Evolutionary conservation across 1,140 invertebrate species (phyloP).

Genomic region (Hirudo medicinalis): DNA sequence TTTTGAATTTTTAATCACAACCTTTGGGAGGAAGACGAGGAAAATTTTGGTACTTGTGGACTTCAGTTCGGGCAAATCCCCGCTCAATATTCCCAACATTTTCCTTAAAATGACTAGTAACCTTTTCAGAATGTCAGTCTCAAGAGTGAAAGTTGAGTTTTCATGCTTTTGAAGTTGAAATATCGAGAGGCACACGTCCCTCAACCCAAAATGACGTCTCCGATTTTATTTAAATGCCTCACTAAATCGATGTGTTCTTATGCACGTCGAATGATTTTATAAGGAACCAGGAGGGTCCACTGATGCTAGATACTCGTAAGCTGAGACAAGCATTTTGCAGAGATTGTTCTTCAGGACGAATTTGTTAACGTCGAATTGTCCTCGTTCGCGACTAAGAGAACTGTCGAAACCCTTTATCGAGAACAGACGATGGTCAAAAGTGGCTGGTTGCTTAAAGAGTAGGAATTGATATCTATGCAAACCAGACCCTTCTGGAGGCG

Average conservation of each 20-base stretch:
- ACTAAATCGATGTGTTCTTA: background rate
- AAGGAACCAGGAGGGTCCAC: background rate
- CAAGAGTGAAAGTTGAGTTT: too few species aligned
- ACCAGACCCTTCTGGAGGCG: background rate
- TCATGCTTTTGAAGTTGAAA: too few species aligned
- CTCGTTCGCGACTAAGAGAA: background rate
- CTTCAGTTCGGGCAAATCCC: too few species aligned
- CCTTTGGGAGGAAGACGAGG: too few species aligned
- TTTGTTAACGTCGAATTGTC: background rate
- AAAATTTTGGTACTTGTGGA: too few species aligned
- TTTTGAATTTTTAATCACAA: too few species aligned
- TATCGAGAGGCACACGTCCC: too few species aligned
- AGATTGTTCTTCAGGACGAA: background rate
- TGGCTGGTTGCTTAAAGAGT: background rate
- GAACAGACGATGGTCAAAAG: constrained; percentile 2
- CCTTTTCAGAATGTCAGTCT: too few species aligned
- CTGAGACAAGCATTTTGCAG: background rate
- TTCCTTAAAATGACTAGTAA: too few species aligned
- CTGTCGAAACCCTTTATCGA: background rate
- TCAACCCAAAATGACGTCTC: too few species aligned
- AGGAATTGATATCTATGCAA: constrained; percentile 11
- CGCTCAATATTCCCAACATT: too few species aligned
- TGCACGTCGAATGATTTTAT: background rate
- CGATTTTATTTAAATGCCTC: too few species aligned
- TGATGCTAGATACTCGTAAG: background rate